These are phyloP conservation scores for Agrotis exclamationis DNA, from an alignment of 2,888 invertebrate species.

Conservation along the genomic window DNA sequence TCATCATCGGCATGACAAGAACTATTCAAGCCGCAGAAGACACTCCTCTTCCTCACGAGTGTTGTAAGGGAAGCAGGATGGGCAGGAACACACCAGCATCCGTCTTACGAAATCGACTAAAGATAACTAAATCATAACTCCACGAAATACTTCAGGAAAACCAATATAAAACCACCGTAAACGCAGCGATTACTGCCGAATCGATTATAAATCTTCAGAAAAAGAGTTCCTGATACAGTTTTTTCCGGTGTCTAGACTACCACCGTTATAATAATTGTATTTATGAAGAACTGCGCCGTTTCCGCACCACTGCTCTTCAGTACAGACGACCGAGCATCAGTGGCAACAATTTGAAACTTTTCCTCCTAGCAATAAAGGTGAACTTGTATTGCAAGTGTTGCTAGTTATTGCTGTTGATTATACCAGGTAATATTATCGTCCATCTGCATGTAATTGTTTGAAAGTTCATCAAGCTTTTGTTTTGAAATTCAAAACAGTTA, in stretches of 20 bases:
- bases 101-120: not conserved
- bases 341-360: no score
- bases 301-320: slow-evolving; percentile 44
- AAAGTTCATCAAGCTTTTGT: slow-evolving; percentile 45
- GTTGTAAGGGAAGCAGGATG: slow-evolving; percentile 27
- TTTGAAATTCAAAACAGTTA: slow-evolving; percentile 25
- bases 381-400: not conserved
- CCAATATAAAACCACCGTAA: slow-evolving; percentile 3
- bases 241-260: slow-evolving; percentile 55
- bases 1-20: not conserved
- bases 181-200: slow-evolving; percentile 27
- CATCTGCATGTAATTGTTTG: slow-evolving; percentile 39
- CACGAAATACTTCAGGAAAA: slow-evolving; percentile 1
- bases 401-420: not conserved
- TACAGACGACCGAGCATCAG: not conserved
- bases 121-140: not conserved
- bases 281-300: slow-evolving; percentile 38
- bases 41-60: not conserved
- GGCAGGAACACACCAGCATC: not conserved
- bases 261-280: slow-evolving; percentile 55
- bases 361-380: not conserved
- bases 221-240: slow-evolving; percentile 49
- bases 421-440: slow-evolving; percentile 29
- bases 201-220: slow-evolving; percentile 38
- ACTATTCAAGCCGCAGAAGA: slow-evolving; percentile 6